A percentile compares a stretch with the other conserved stretches of the same genome.
Evolutionary conservation across 2,797 vertebrate species (phyloP).

Genomic region (Scomberomorus guttatus): DNA sequence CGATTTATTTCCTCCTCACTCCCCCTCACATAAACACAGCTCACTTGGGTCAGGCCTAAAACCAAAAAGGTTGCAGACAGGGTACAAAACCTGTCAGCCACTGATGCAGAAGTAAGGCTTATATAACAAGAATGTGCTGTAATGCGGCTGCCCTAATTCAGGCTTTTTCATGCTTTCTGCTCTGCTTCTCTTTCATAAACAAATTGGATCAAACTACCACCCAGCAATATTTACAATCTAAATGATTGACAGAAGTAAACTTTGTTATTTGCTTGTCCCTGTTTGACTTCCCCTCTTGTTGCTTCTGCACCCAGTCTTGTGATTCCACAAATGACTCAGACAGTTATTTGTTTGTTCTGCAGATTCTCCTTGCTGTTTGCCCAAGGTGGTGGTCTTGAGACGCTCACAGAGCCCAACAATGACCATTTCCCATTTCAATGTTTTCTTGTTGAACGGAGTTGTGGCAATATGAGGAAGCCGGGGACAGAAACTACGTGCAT

Average conservation of each 20-base stretch:
- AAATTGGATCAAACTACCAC: conserved; percentile 10
- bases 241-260: conserved; percentile 37
- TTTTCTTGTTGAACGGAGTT: background rate
- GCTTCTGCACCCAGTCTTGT: conserved; percentile 68
- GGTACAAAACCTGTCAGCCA: background rate
- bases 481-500: background rate
- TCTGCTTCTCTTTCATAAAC: conserved; percentile 11
- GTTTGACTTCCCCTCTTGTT: conserved; percentile 16
- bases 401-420: conserved; percentile 5
- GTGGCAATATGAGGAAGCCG: background rate
- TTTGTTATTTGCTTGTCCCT: conserved; percentile 13
- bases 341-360: conserved; percentile 62
- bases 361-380: conserved; percentile 63
- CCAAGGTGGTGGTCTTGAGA: conserved; percentile 59
- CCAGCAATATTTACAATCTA: conserved; percentile 10
- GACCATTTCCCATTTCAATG: background rate
- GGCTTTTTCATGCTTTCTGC: conserved; percentile 33
- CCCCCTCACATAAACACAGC: conserved; percentile 7
- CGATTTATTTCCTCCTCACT: background rate
- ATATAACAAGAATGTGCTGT: conserved; percentile 52
- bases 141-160: conserved; percentile 26
- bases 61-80: conserved; percentile 20
- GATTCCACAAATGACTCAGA: conserved; percentile 65
- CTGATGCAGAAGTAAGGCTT: conserved; percentile 60
- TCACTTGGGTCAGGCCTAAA: conserved; percentile 19